Conservation (phyloP, 2,113 vertebrate genomes). For the Aegithalos caudatus region DNA sequence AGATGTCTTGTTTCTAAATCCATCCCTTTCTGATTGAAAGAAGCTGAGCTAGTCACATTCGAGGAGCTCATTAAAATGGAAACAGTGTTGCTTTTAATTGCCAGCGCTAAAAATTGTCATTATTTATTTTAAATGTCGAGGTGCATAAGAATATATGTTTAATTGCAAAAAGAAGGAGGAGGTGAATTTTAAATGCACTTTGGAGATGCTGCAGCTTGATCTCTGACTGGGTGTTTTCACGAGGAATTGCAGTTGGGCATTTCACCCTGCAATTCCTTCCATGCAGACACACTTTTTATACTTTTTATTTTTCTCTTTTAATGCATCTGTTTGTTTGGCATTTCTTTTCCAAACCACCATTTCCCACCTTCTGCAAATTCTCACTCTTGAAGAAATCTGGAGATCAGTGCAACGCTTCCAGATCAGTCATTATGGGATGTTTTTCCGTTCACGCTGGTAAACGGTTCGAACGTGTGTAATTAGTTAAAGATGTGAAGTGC, state of each 20-base stretch:
- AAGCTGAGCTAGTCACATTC: conserved; percentile 28
- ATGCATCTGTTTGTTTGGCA: background rate
- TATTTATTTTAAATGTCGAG: conserved; percentile 56
- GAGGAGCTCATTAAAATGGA: conserved; percentile 48
- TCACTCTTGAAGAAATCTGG: background rate
- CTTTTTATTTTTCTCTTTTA: background rate
- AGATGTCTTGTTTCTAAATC: conserved; percentile 38
- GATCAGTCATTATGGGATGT: background rate
- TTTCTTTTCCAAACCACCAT: background rate
- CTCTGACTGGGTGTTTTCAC: background rate
- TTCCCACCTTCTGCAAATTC: background rate
- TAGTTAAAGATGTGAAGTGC: conserved; percentile 41
- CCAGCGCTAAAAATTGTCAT: conserved; percentile 40
- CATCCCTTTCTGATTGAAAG: conserved; percentile 39
- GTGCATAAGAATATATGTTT: conserved; percentile 42
- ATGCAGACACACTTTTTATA: background rate
- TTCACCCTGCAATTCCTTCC: background rate
- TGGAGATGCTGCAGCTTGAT: background rate
- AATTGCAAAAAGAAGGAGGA: conserved; percentile 49
- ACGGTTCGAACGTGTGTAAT: background rate
- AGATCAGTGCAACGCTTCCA: background rate
- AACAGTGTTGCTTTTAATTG: conserved; percentile 26
- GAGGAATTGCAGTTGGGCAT: background rate
- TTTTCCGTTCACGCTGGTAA: conserved; percentile 20
- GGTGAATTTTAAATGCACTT: conserved; percentile 20